Percentiles rank a stretch among this genome's conserved stretches.
Evolutionary conservation across 2,113 vertebrate genomes (phyloP).

Genomic region (Austrofundulus limnaeus): DNA sequence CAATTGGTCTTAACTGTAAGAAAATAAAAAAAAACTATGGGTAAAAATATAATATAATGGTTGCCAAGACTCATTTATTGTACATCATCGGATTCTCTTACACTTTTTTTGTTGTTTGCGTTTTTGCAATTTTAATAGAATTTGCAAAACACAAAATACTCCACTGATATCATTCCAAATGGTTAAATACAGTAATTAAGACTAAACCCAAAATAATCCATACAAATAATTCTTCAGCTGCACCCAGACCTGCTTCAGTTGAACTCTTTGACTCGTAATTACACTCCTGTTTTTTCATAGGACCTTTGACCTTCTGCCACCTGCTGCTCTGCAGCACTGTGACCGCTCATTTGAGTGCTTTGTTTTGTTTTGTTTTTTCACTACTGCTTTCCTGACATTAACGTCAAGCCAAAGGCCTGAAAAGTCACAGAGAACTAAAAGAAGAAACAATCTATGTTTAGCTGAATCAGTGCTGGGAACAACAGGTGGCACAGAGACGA

Average conservation of each 20-base stretch:
- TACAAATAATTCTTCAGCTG: no score
- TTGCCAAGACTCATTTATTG: no score
- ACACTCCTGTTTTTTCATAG: conserved; percentile 9
- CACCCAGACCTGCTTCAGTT: neutral
- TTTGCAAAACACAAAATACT: no score
- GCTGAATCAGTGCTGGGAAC: conserved; percentile 28
- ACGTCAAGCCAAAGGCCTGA: conserved; percentile 7
- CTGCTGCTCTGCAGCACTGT: neutral
- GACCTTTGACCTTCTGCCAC: neutral
- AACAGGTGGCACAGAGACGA: conserved; percentile 44
- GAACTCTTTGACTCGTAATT: conserved; percentile 25
- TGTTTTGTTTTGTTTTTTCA: conserved; percentile 5
- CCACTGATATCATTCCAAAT: no score
- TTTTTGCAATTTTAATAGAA: no score
- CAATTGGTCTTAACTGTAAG: no score
- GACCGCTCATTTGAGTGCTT: neutral
- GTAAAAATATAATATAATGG: no score
- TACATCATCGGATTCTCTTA: no score
- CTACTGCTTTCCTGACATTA: conserved; percentile 27
- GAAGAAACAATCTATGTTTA: conserved; percentile 33
- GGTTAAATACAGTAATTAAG: no score
- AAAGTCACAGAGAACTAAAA: conserved; percentile 3
- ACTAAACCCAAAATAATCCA: no score
- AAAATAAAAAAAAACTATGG: no score
- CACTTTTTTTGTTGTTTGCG: no score